These are phyloP conservation scores for Podarcis muralis DNA, from an alignment of 2,113 vertebrate species.

Conservation along the genomic window DNA sequence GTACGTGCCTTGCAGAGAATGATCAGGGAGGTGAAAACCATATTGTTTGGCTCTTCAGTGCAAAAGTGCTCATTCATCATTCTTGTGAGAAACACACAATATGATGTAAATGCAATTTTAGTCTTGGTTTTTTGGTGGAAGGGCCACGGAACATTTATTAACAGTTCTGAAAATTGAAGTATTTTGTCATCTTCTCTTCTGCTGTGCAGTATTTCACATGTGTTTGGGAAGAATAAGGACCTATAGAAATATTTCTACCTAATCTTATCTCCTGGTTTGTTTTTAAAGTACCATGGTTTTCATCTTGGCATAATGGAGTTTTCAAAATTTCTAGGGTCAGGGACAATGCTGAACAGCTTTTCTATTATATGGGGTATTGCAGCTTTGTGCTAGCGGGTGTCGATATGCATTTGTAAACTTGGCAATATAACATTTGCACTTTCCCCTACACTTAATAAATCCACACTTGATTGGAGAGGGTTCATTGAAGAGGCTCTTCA, in stretches of 20 bases:
- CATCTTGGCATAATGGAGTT: background rate
- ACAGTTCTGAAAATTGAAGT: background rate
- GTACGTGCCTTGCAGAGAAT: background rate
- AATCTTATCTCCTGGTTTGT: background rate
- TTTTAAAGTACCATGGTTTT: background rate
- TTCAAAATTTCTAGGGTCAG: background rate
- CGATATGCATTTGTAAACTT: background rate
- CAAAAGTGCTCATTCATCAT: slow-evolving; percentile 29
- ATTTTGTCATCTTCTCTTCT: background rate
- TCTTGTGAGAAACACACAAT: background rate
- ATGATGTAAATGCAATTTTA: background rate
- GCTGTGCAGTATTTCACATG: background rate
- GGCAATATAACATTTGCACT: background rate
- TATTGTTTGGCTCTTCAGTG: slow-evolving; percentile 32
- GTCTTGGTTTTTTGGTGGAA: background rate
- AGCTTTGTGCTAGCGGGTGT: background rate
- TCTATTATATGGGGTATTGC: background rate
- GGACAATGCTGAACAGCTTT: background rate
- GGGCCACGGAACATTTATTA: background rate
- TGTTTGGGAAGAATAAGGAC: background rate
- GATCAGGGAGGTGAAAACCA: slow-evolving; percentile 36
- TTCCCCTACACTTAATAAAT: background rate
- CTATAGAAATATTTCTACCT: background rate
- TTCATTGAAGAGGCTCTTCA: background rate
- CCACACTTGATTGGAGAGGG: background rate